These are phyloP conservation scores for Leucophenga montana DNA, from an alignment of 2,888 invertebrate genomes.

Conservation along the genomic window DNA sequence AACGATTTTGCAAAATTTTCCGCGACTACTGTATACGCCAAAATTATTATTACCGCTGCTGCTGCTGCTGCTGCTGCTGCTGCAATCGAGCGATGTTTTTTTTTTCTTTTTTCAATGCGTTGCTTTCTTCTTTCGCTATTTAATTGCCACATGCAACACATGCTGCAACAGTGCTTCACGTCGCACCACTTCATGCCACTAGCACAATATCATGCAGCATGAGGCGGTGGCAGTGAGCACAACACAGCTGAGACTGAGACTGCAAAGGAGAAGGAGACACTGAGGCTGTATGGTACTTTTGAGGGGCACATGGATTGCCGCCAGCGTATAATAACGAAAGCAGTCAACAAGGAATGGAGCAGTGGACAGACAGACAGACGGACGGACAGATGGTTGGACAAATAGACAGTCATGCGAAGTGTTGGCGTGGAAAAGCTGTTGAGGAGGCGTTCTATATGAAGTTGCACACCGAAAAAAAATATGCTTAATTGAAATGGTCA, in stretches of 20 bases:
- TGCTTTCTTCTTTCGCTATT: slow-evolving; percentile 55
- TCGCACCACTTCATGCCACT: background rate
- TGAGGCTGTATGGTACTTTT: too few relatives aligned
- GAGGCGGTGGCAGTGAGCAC: background rate
- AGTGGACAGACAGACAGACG: background rate
- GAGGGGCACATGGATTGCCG: too few relatives aligned
- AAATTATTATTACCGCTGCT: slow-evolving; percentile 55
- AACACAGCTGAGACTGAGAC: background rate
- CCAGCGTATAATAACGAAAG: background rate
- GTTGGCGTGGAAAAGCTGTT: slow-evolving; percentile 26
- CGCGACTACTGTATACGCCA: slow-evolving; percentile 46
- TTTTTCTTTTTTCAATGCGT: slow-evolving; percentile 20
- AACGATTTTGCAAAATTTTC: slow-evolving; percentile 37
- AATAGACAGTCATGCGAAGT: background rate
- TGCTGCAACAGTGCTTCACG: slow-evolving; percentile 52
- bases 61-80: slow-evolving; percentile 24
- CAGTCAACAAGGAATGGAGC: background rate
- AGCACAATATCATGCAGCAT: background rate
- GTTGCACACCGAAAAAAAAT: too few relatives aligned
- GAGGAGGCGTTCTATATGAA: too few relatives aligned
- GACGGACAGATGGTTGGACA: background rate
- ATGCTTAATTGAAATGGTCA: too few relatives aligned
- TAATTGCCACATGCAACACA: slow-evolving; percentile 65
- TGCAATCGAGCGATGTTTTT: slow-evolving; percentile 18
- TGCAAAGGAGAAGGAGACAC: background rate